Evolutionary conservation across 2,797 vertebrate species (phyloP).

Genomic region (Knipowitschia caucasica): DNA sequence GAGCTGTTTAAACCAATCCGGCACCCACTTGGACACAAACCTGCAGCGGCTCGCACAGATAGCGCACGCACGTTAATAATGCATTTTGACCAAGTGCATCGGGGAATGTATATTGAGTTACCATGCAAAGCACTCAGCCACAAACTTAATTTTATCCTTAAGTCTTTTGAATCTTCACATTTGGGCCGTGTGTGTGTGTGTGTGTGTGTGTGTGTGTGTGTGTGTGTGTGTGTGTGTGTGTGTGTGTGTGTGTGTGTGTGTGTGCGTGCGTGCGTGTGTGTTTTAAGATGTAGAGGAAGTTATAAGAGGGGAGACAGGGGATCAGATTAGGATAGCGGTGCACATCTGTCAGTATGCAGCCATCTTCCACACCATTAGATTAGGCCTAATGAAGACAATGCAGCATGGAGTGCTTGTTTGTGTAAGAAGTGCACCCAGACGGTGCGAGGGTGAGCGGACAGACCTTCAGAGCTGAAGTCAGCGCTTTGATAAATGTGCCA

Average conservation of each 20-base stretch:
- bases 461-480: constrained; percentile 49
- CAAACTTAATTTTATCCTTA: constrained; percentile 62
- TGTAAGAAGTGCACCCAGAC: constrained; percentile 27
- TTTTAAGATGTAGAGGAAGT: constrained; percentile 63
- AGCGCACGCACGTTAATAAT: constrained; percentile 58
- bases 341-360: constrained; percentile 71
- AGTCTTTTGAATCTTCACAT: constrained; percentile 42
- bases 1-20: constrained; percentile 51
- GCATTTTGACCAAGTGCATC: constrained; percentile 54
- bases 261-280: constrained; percentile 14
- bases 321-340: constrained; percentile 71
- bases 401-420: constrained; percentile 50
- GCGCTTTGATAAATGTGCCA: constrained; percentile 57
- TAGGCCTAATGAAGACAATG: constrained; percentile 68
- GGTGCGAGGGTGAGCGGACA: constrained; percentile 13
- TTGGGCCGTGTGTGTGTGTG: constrained; percentile 17
- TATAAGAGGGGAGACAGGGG: constrained; percentile 62
- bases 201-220: constrained; percentile 13
- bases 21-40: constrained; percentile 48
- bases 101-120: constrained; percentile 70
- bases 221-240: constrained; percentile 16
- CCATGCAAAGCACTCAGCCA: constrained; percentile 69
- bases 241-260: constrained; percentile 15
- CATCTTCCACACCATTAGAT: constrained; percentile 68
- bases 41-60: constrained; percentile 35